Evolutionary conservation across 1,140 invertebrate species (phyloP), one percentile per base, ranked within the genome.

Genomic region (Tetramorium simillimum): DNA sequence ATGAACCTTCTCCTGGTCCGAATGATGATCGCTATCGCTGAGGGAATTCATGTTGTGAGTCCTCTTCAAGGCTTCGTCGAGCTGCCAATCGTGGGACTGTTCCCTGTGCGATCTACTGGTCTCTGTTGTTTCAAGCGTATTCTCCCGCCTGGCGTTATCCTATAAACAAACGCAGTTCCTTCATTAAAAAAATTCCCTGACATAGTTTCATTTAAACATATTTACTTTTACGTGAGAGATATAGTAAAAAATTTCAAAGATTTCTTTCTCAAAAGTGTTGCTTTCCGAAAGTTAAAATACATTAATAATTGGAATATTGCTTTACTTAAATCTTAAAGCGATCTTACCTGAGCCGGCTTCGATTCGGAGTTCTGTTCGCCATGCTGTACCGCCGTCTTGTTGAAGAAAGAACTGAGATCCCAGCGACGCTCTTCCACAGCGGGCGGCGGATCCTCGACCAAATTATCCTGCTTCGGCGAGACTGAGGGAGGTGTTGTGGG

Each of bases 361-460:
- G 73, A 90, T 24, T 95, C 94, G 7, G 86, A 81, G 43, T 90
- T 90, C 40, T 93, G 93, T 12, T 93, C 91, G 1, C 92, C 92
- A 9, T 91, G 60, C 6, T 92, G 93, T 6, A 93, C 88, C 1
- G 92, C 73, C 6, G 77, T 88, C 60, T 94, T 94, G n/a, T 91
- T 93, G 85, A 96, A 94, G 85, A 96, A 96, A 6, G 95, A 96
- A 5, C 93, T 94, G 4, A 96, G 91, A 65, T 96, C 96, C 96
- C 96, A 96, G 7, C 96, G 92, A 0, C 91, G 93, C 53, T 94
- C 94, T 75, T 95, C 94, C 60, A 92, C 92, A 28, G 93, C 94
- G 0, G 93, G 92, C 2, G 91, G 92, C 0, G 91, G 91, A n/a
- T 94, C 93, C 65, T 95, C 95, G 40, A 95, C 90, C 5, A 93